Evolutionary conservation across 92 coral and sea anemone species (phyloP), one percentile per base, ranked within the genome.

Genomic region (Hydrozoanthus gracilis): DNA sequence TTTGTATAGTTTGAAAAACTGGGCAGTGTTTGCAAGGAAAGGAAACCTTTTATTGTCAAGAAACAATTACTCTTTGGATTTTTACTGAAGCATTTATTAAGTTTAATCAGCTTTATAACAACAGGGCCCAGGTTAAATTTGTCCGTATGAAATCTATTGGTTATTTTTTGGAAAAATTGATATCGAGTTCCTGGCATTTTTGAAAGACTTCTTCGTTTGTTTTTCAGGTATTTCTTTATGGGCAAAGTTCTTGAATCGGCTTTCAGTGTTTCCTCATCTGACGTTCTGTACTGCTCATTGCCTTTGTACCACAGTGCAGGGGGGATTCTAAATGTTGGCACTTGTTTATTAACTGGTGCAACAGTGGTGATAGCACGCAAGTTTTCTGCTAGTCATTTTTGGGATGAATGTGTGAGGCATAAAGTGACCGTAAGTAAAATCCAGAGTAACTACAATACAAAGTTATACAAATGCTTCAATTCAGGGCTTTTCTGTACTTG

Each of bases 381-480:
- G 80, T 97, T 97, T 71, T 97, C 99, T 7, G 99, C 97, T 27
- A 95, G 99, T 79, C 82, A 89, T 77, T 97, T 95, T 88, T 95
- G 98, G 98, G 93, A 97, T 60, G 99, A 97, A 6, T 97, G 99
- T 56, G 84, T 92, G 16, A 74, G 93, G 12, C 86, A 94, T 76
- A 93, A 93, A 51, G 98, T 91, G 44, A 97, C 99, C 9, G 99
- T 97, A 84, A 90, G 98, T 91, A 51, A 44, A 58, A 54, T 18
- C 72, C 72, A 18, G 18, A 5, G 44, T 20, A n/a, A 20, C 12
- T 27, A 27, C 39, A 27, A 27, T 27, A 27, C 39, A 27, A 27
- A 27, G 39, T 27, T 27, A 27, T 27, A 27, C 39, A 27, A 27
- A 27, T 27, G 39, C 4, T 27, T 20, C 4, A 20, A 17, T 0